Evolutionary conservation across 1,140 invertebrate species (phyloP).

Genomic region (Trichonephila inaurata): DNA sequence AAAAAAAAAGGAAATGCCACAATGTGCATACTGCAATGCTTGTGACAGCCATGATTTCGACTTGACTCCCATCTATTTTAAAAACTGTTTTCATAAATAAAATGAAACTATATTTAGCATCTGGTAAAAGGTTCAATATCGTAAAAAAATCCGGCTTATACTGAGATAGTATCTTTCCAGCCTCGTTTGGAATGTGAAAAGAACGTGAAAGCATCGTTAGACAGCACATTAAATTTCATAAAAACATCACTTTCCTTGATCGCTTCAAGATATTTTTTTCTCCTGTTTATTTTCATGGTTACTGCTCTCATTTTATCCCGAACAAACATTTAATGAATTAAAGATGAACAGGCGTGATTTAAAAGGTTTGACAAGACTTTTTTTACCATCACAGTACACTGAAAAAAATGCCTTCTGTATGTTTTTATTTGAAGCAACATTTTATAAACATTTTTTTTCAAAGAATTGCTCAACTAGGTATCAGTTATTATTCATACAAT

Average conservation of each 20-base stretch:
- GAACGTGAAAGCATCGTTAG: neutral
- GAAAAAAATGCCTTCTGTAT: neutral
- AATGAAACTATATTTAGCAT: neutral
- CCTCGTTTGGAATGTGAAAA: neutral
- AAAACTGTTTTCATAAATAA: neutral
- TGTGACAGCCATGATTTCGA: neutral
- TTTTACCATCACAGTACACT: neutral
- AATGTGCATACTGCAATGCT: neutral
- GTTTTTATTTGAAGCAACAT: too few relatives aligned
- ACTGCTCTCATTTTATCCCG: neutral
- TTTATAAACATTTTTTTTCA: too few relatives aligned
- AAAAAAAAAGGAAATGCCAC: too few relatives aligned
- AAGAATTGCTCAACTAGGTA: too few relatives aligned
- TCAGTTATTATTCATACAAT: too few relatives aligned
- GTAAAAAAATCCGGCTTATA: neutral
- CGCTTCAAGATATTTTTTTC: neutral
- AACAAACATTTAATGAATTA: conserved; percentile 28
- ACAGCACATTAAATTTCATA: conserved; percentile 26
- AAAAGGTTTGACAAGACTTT: neutral
- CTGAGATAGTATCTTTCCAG: neutral
- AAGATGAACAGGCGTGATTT: conserved; percentile 16
- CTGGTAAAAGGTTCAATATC: neutral
- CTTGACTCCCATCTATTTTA: neutral
- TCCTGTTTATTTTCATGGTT: neutral
- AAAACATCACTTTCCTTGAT: conserved; percentile 25